Percentiles rank a stretch among this genome's conserved stretches.
These are phyloP conservation scores for Equus przewalskii DNA, from an alignment of 2,113 vertebrate species.

Conservation along the genomic window DNA sequence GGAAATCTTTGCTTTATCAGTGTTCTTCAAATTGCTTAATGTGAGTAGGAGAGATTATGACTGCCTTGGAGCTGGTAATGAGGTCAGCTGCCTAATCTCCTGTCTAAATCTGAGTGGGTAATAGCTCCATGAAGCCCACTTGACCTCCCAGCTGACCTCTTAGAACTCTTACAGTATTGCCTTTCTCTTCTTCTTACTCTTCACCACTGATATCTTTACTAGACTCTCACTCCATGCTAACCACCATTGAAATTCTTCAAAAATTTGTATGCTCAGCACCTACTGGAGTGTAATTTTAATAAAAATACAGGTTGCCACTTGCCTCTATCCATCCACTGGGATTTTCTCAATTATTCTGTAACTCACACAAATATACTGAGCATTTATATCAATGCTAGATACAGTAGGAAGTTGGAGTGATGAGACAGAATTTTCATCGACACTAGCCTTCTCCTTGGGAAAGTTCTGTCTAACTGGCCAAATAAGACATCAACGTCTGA, in stretches of 20 bases:
- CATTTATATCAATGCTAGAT: background rate
- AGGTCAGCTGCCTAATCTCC: background rate
- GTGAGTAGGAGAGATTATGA: background rate
- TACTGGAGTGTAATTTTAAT: background rate
- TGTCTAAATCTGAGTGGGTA: background rate
- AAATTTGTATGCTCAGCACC: background rate
- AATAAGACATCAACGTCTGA: background rate
- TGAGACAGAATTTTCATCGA: background rate
- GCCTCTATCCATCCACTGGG: background rate
- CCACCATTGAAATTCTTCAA: background rate
- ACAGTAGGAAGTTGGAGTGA: background rate
- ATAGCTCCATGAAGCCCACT: background rate
- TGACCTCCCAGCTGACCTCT: background rate
- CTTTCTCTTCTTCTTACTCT: background rate
- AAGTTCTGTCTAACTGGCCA: background rate
- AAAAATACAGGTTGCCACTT: background rate
- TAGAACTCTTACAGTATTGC: background rate
- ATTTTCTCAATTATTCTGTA: background rate
- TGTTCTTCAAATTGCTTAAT: background rate
- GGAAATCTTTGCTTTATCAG: background rate
- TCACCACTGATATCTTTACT: background rate
- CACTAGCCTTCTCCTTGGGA: background rate
- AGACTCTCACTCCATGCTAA: background rate
- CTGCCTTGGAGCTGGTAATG: background rate
- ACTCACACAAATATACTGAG: background rate